Percentiles rank a stretch among this genome's conserved stretches.
Conservation (phyloP, 2,888 invertebrate species). For the Clunio marinus region DNA sequence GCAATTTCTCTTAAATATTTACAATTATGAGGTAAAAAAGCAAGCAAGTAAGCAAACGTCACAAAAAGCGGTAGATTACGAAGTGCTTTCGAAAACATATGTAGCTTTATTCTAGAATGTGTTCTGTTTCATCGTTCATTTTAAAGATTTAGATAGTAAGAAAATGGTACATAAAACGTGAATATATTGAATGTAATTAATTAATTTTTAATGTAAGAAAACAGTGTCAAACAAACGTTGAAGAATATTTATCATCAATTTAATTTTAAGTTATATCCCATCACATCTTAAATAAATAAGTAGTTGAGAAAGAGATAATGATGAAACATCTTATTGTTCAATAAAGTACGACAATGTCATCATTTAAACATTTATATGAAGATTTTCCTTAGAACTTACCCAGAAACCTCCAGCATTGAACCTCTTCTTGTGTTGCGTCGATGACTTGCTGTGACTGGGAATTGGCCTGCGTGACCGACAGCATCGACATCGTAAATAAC, state of each 20-base stretch:
- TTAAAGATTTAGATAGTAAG: background rate
- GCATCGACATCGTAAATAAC: slow-evolving; percentile 52
- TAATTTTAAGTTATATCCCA: too few relatives aligned
- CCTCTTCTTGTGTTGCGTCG: slow-evolving; percentile 68
- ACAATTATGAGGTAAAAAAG: too few relatives aligned
- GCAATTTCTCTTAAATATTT: too few relatives aligned
- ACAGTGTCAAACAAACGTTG: too few relatives aligned
- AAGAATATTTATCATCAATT: too few relatives aligned
- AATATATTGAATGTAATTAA: too few relatives aligned
- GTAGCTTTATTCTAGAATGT: slow-evolving; percentile 13
- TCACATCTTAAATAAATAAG: too few relatives aligned
- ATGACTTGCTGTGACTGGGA: slow-evolving; percentile 64
- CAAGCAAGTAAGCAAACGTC: background rate
- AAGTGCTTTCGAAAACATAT: slow-evolving; percentile 31
- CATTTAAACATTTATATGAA: slow-evolving; percentile 40
- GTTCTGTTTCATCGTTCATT: slow-evolving; percentile 27
- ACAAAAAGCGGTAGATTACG: background rate
- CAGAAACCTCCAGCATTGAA: slow-evolving; percentile 77
- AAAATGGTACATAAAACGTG: slow-evolving; percentile 15
- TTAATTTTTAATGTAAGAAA: slow-evolving; percentile 13
- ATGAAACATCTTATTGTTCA: too few relatives aligned
- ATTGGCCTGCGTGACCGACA: slow-evolving; percentile 55
- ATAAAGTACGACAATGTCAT: too few relatives aligned
- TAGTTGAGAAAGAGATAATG: too few relatives aligned
- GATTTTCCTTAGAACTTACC: slow-evolving; percentile 55